Base-by-base conservation (phyloP, 1,140 invertebrate species). In the Ceratina australensis region DNA sequence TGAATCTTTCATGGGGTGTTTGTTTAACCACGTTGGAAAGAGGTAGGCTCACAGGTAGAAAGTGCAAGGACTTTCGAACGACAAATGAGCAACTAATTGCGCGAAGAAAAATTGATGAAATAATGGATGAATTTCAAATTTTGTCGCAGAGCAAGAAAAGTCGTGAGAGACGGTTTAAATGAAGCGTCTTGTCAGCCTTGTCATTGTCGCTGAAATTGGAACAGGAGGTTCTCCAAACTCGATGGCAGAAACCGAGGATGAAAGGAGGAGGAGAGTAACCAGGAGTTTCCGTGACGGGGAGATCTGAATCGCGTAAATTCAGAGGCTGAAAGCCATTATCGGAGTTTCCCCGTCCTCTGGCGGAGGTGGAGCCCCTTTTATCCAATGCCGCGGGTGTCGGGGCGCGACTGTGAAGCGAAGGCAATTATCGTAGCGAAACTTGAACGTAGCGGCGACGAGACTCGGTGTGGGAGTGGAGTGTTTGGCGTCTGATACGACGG, bases 401-500 rank as follows among this genome's bases (percentile, higher is more conserved):
- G 78, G 87, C 87, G 85, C 84, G 74, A 88, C 87, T 88, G 87
- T 89, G 87, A 88, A 89, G 89, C 88, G 86, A 87, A 90, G 87
- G 89, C 90, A 91, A 91, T 91, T 91, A 91, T 91, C 90, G 88
- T 87, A 86, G 88, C 89, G 88, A 90, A 90, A 90, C 87, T 90
- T 89, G 89, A 90, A 90, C 88, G 88, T 75, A 24, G 75, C 75
- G 66, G 77, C 60, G 86, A 83, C 72, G 80, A 61, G 71, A 84
- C 78, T 68, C 65, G 82, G 86, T 85, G 82, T 72, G 81, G 76
- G 72, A 79, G 80, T 74, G 52, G 63, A 89, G 89, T 89, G 88
- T 90, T 85, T 85, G 84, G 83, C 83, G 87, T 89, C 89, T 89
- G 89, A 90, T 90, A 90, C 81, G 88, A 89, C 85, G 87, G 88